These are phyloP conservation scores for Trichonephila inaurata DNA, from an alignment of 1,140 invertebrate genomes.

Conservation along the genomic window DNA sequence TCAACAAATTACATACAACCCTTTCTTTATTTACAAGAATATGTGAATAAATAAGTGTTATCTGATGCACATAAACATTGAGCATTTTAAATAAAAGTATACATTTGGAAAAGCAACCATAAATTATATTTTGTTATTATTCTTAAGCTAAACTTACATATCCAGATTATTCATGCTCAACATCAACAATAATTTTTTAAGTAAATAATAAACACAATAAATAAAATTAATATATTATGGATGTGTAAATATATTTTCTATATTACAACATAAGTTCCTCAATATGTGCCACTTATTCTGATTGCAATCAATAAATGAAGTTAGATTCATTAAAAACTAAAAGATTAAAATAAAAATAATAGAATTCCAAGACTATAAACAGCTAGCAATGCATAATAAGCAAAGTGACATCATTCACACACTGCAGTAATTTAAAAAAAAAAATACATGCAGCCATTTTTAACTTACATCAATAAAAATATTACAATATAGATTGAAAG, in stretches of 20 bases:
- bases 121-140: neutral
- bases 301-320: neutral
- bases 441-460: too few species aligned
- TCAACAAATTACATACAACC: constrained; percentile 23
- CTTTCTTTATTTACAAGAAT: constrained; percentile 23
- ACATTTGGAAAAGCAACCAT: constrained; percentile 64
- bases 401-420: too few species aligned
- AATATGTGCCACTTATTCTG: neutral
- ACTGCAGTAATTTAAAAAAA: too few species aligned
- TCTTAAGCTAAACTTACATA: constrained; percentile 34
- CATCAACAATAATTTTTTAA: constrained; percentile 37
- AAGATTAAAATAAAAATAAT: constrained; percentile 6
- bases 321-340: neutral
- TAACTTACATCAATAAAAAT: too few species aligned
- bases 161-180: constrained; percentile 28
- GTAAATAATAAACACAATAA: constrained; percentile 57
- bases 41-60: constrained; percentile 33
- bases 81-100: constrained; percentile 49
- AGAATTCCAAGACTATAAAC: neutral
- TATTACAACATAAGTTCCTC: neutral
- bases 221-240: constrained; percentile 29
- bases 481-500: too few species aligned
- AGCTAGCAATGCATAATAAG: neutral
- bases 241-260: neutral
- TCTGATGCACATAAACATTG: constrained; percentile 52